Percentiles rank a stretch among this genome's conserved stretches.
These are phyloP conservation scores for Eulemur macaco DNA, from an alignment of 2,113 vertebrate genomes.

Conservation along the genomic window DNA sequence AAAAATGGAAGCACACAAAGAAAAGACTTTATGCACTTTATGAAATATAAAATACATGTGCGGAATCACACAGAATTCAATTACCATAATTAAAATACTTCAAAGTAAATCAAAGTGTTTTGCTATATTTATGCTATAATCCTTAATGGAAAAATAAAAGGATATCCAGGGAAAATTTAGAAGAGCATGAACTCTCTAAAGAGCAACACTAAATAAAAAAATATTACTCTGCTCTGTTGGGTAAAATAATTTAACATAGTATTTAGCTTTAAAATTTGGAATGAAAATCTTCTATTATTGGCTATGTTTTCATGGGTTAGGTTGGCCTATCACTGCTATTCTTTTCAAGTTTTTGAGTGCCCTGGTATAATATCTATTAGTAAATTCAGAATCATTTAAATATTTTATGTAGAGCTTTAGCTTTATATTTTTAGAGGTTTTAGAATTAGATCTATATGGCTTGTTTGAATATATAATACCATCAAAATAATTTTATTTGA, in stretches of 20 bases:
- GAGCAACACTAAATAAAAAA: background rate
- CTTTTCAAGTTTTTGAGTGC: background rate
- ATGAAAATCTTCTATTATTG: background rate
- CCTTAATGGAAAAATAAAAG: background rate
- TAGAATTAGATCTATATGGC: background rate
- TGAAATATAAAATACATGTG: background rate
- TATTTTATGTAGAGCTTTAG: background rate
- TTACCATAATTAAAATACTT: constrained; percentile 13
- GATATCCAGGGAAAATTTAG: background rate
- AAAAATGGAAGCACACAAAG: background rate
- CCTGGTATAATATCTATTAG: background rate
- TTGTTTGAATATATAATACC: background rate
- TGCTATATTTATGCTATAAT: background rate
- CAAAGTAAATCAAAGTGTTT: background rate
- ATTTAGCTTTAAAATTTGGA: background rate
- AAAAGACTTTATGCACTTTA: background rate
- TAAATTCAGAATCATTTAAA: background rate
- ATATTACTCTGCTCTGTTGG: background rate
- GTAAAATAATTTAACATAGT: background rate
- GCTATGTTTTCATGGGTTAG: background rate
- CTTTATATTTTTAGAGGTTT: background rate
- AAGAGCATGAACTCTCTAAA: background rate
- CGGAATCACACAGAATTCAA: background rate
- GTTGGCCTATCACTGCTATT: background rate
- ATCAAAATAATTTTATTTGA: background rate